Percentiles rank a stretch among this genome's conserved stretches.
Conservation (phyloP, 2,113 vertebrate species). For the Corynorhinus townsendii region DNA sequence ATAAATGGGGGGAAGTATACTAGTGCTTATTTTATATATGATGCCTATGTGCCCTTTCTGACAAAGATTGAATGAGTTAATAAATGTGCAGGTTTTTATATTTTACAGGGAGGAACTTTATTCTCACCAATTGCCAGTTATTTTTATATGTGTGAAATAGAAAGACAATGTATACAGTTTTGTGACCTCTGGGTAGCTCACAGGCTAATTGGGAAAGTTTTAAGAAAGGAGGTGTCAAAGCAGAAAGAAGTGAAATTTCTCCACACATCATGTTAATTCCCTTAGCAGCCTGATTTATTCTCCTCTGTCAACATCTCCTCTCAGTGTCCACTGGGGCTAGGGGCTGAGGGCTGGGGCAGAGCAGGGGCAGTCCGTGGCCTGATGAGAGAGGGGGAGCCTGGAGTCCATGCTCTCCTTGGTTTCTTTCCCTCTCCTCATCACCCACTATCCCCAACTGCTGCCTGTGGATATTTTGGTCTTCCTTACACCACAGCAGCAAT, state of each 20-base stretch:
- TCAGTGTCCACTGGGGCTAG: neutral
- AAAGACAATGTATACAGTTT: neutral
- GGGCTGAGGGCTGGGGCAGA: neutral
- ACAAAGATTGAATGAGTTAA: neutral
- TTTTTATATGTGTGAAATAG: neutral
- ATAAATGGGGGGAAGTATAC: neutral
- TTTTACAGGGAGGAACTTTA: neutral
- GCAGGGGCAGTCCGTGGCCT: neutral
- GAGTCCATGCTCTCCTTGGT: neutral
- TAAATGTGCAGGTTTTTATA: neutral
- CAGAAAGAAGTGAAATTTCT: neutral
- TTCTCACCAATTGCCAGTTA: neutral
- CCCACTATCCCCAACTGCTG: neutral
- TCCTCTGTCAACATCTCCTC: neutral
- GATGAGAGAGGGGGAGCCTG: neutral
- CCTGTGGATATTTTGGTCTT: neutral
- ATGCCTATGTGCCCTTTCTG: neutral
- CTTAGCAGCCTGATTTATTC: neutral
- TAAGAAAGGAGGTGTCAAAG: neutral
- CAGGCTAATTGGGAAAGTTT: neutral
- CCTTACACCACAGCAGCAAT: neutral
- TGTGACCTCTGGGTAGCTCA: neutral
- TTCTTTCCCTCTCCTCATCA: neutral
- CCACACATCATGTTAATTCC: neutral
- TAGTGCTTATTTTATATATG: neutral